Percentiles rank a stretch among this genome's conserved stretches.
Evolutionary conservation across 2,113 vertebrate genomes (phyloP).

Genomic region (Nothocercus nigrocapillus): DNA sequence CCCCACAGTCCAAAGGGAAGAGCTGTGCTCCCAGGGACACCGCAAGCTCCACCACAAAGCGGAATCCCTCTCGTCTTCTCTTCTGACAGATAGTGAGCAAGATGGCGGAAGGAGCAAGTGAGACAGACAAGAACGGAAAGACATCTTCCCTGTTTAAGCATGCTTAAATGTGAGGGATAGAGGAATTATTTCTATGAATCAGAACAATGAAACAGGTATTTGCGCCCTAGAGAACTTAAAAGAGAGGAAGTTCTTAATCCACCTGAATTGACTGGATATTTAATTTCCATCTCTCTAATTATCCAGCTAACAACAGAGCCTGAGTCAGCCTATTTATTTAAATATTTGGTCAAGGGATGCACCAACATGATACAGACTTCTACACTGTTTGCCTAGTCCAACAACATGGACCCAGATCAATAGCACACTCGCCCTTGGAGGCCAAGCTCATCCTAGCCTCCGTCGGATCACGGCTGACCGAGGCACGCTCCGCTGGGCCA

Average conservation of each 20-base stretch:
- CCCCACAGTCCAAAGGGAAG: neutral
- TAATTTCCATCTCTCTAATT: neutral
- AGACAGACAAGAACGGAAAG: neutral
- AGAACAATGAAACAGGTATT: neutral
- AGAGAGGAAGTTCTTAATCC: neutral
- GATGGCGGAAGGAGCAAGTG: neutral
- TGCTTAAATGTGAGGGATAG: neutral
- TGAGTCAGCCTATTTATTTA: neutral
- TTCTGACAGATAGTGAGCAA: neutral
- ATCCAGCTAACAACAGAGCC: neutral
- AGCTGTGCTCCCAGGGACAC: neutral
- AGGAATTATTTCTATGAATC: neutral
- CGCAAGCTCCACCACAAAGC: neutral
- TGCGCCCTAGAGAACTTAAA: neutral
- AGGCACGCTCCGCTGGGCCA: neutral
- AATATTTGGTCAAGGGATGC: neutral
- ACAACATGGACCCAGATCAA: neutral
- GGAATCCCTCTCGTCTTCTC: neutral
- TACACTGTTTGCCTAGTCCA: neutral
- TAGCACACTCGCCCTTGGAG: neutral
- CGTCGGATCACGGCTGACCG: neutral
- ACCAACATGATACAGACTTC: neutral
- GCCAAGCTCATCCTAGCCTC: neutral
- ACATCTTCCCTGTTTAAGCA: neutral
- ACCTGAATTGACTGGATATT: neutral